phyloP scores from a whole-genome alignment of 2,797 vertebrate genomes.

The Falco peregrinus region DNA sequence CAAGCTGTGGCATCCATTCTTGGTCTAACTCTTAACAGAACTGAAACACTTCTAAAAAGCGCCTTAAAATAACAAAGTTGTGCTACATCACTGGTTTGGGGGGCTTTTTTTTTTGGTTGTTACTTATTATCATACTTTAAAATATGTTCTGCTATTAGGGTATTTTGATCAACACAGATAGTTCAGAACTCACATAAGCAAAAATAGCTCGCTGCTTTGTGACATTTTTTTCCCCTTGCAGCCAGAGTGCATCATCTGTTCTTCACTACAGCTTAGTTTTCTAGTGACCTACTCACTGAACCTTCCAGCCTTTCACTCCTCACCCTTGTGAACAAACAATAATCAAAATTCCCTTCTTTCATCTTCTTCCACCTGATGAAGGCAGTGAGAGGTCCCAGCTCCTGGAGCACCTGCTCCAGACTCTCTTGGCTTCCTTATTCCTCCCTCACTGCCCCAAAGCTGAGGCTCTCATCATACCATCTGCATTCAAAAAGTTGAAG shows the following conservation, averaged over 20 bases:
- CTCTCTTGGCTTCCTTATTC: background rate
- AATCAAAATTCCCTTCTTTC: background rate
- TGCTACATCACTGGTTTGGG: accelerated
- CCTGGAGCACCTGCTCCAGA: background rate
- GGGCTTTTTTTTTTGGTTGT: background rate
- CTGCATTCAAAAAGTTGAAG: background rate
- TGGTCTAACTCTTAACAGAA: background rate
- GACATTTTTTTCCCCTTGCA: background rate
- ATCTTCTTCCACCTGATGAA: background rate
- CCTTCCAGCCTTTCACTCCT: background rate
- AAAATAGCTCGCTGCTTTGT: background rate
- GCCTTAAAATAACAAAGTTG: background rate
- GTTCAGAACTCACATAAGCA: background rate
- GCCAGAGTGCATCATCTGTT: background rate
- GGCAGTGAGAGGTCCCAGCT: background rate
- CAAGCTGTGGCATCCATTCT: background rate
- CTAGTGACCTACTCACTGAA: background rate
- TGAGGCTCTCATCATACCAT: background rate
- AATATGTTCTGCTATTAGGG: background rate
- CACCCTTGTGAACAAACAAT: background rate
- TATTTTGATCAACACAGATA: background rate
- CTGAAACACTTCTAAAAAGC: background rate
- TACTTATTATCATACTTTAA: background rate
- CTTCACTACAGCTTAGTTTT: background rate
- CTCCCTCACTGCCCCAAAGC: background rate